phyloP scores from a whole-genome alignment of 1,140 invertebrate genomes.

The Drosophila nikananu region DNA sequence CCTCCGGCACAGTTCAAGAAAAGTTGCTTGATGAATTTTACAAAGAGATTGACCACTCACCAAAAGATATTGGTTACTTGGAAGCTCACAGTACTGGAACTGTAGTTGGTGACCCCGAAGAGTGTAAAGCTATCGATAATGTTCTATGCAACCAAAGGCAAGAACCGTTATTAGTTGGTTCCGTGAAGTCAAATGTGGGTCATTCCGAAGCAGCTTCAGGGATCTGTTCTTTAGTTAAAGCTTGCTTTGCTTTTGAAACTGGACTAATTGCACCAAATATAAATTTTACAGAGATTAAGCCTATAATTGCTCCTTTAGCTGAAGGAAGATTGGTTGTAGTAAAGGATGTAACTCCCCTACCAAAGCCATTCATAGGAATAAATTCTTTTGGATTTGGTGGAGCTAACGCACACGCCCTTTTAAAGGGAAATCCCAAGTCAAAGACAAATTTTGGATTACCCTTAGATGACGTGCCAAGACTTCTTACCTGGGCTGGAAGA shows the following conservation, averaged over 20 bases:
- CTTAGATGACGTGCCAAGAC: slow-evolving; percentile 86
- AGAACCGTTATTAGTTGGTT: slow-evolving; percentile 92
- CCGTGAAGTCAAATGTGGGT: slow-evolving; percentile 97
- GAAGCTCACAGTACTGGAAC: slow-evolving; percentile 97
- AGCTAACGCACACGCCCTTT: slow-evolving; percentile 90
- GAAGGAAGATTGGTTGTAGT: slow-evolving; percentile 91
- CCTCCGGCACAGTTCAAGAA: slow-evolving; percentile 93
- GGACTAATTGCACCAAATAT: slow-evolving; percentile 92
- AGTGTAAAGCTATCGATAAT: slow-evolving; percentile 93
- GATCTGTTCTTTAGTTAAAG: slow-evolving; percentile 93
- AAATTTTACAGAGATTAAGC: slow-evolving; percentile 90
- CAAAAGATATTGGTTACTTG: slow-evolving; percentile 90
- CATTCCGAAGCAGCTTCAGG: slow-evolving; percentile 97
- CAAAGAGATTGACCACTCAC: slow-evolving; percentile 92
- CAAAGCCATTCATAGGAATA: slow-evolving; percentile 88
- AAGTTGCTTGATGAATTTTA: slow-evolving; percentile 94
- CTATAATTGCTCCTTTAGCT: slow-evolving; percentile 90
- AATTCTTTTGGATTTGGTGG: slow-evolving; percentile 95
- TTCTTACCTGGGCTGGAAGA: slow-evolving; percentile 87
- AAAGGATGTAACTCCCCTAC: slow-evolving; percentile 88
- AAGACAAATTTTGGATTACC: slow-evolving; percentile 86
- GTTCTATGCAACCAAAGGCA: slow-evolving; percentile 90
- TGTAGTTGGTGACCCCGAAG: slow-evolving; percentile 94
- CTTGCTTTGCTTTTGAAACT: slow-evolving; percentile 90
- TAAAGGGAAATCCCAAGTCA: slow-evolving; percentile 87